A percentile compares a stretch with the other conserved stretches of the same genome.
These are phyloP conservation scores for Pectinophora gossypiella DNA, from an alignment of 1,140 invertebrate species.

Conservation along the genomic window DNA sequence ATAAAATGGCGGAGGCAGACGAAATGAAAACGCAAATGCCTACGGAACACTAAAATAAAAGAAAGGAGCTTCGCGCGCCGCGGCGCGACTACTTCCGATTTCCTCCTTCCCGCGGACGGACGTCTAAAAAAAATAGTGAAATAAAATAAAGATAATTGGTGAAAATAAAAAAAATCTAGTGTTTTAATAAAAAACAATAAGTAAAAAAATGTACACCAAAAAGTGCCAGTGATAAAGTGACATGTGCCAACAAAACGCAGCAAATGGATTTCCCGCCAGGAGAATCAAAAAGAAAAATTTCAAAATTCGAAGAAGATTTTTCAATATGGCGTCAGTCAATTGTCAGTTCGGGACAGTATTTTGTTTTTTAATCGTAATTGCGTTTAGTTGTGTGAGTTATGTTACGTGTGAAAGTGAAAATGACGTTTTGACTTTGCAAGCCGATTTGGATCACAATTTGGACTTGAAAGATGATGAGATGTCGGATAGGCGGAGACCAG, in stretches of 20 bases:
- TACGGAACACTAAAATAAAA: constrained; percentile 44
- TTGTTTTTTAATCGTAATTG: constrained; percentile 33
- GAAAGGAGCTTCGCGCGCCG: constrained; percentile 27
- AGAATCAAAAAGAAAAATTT: constrained; percentile 48
- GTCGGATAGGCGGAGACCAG: constrained; percentile 71
- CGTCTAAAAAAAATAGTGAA: constrained; percentile 37
- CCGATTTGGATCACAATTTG: constrained; percentile 52
- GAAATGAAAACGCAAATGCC: not conserved
- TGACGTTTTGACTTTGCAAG: constrained; percentile 62
- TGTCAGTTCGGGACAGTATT: constrained; percentile 10
- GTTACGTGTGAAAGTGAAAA: constrained; percentile 49
- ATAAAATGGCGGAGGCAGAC: not conserved
- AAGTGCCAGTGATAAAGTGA: constrained; percentile 12
- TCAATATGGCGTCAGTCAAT: constrained; percentile 20
- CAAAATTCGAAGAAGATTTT: constrained; percentile 60
- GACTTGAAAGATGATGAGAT: constrained; percentile 38
- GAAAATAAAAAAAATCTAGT: not conserved
- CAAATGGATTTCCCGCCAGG: constrained; percentile 24
- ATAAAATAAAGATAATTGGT: not conserved
- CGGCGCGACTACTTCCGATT: constrained; percentile 58
- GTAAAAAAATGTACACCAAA: constrained; percentile 24
- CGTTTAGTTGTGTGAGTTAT: constrained; percentile 27
- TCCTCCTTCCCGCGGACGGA: constrained; percentile 41
- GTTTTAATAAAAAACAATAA: constrained; percentile 20
- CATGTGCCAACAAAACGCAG: constrained; percentile 33